phyloP scores from a whole-genome alignment of 2,888 invertebrate genomes.

The Zaprionus lineosus region DNA sequence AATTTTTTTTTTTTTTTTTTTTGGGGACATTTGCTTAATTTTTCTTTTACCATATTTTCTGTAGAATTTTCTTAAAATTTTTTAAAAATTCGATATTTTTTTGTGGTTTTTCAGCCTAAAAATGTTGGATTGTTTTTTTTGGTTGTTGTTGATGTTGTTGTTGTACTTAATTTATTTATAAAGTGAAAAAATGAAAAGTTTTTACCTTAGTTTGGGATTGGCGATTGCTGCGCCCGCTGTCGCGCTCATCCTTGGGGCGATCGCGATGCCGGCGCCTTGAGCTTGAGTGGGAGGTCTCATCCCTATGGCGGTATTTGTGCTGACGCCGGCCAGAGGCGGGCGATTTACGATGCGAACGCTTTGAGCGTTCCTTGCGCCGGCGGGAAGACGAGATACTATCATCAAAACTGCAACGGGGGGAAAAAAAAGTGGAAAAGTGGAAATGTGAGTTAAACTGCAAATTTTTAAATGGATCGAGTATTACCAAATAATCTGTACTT shows the following conservation, averaged over 20 bases:
- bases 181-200: slow-evolving; percentile 81
- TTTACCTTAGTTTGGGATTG: slow-evolving; percentile 83
- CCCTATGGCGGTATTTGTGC: slow-evolving; percentile 85
- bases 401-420: slow-evolving; percentile 77
- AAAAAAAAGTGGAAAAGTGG: too few relatives aligned
- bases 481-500: not conserved
- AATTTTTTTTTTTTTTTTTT: not conserved
- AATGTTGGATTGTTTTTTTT: slow-evolving; percentile 44
- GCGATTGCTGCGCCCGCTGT: slow-evolving; percentile 80
- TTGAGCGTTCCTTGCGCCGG: slow-evolving; percentile 92
- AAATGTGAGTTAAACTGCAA: too few relatives aligned
- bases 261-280: slow-evolving; percentile 82
- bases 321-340: slow-evolving; percentile 90
- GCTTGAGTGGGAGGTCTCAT: slow-evolving; percentile 82
- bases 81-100: slow-evolving; percentile 24
- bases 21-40: slow-evolving; percentile 30
- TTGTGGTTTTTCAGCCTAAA: slow-evolving; percentile 49
- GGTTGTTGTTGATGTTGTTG: slow-evolving; percentile 13
- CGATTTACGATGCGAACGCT: slow-evolving; percentile 92
- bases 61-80: slow-evolving; percentile 2
- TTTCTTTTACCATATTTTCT: slow-evolving; percentile 50
- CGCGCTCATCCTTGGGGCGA: slow-evolving; percentile 82
- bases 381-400: slow-evolving; percentile 86
- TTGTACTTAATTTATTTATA: slow-evolving; percentile 57
- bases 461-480: too few relatives aligned